phyloP scores from a whole-genome alignment of 2,888 invertebrate genomes.

The Nephrotoma appendiculata region DNA sequence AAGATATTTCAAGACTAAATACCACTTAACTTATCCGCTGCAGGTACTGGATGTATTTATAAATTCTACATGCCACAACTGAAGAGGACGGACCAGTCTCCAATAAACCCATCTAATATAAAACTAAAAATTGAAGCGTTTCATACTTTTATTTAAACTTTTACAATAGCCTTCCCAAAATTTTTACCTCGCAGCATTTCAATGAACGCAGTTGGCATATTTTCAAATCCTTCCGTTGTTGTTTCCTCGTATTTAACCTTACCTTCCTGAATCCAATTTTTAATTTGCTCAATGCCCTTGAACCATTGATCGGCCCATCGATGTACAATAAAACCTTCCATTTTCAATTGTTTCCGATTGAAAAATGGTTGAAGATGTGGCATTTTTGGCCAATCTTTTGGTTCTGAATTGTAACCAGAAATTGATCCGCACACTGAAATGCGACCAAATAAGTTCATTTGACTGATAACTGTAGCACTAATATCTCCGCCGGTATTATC shows the following conservation, averaged over 20 bases:
- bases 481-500: constrained; percentile 60
- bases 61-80: no score
- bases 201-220: constrained; percentile 53
- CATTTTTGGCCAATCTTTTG: constrained; percentile 7
- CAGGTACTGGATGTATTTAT: no score
- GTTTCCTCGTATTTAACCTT: constrained; percentile 57
- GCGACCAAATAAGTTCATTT: constrained; percentile 47
- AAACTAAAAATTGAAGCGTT: neutral
- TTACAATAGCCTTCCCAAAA: constrained; percentile 54
- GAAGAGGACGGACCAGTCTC: neutral
- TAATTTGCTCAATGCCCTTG: constrained; percentile 47
- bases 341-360: constrained; percentile 40
- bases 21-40: no score
- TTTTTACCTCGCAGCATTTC: constrained; percentile 50
- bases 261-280: constrained; percentile 50
- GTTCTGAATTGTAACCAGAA: constrained; percentile 42
- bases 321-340: constrained; percentile 38
- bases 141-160: constrained; percentile 24
- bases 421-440: constrained; percentile 52
- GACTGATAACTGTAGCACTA: constrained; percentile 40
- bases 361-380: constrained; percentile 38
- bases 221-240: constrained; percentile 55
- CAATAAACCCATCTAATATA: neutral
- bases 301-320: constrained; percentile 43
- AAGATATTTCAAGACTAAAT: no score